A percentile compares a stretch with the other conserved stretches of the same genome.
Conservation (phyloP, 2,888 invertebrate species). For the Patella pellucida region DNA sequence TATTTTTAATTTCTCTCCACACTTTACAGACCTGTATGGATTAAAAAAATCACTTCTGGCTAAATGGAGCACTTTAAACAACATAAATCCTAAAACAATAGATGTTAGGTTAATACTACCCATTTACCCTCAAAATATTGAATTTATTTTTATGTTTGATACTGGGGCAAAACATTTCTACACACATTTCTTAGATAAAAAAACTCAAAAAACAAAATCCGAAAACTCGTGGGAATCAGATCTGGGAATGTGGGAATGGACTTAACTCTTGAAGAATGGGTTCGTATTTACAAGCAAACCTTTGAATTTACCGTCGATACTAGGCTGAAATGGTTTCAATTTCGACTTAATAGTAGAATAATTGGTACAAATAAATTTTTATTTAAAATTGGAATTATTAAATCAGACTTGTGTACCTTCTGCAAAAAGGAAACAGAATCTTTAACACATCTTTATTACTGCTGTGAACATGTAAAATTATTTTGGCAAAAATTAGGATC, state of each 20-base stretch:
- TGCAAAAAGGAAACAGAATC: neutral
- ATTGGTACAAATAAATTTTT: neutral
- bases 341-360: neutral
- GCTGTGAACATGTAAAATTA: neutral
- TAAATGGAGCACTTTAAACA: neutral
- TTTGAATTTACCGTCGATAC: neutral
- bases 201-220: neutral
- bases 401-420: neutral
- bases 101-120: neutral
- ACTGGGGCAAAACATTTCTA: neutral
- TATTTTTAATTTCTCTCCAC: neutral
- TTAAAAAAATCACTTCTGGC: conserved; percentile 1
- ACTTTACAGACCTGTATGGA: neutral
- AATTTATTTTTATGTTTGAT: neutral
- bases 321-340: neutral
- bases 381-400: neutral
- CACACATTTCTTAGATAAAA: neutral
- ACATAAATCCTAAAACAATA: neutral
- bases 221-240: neutral
- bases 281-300: neutral
- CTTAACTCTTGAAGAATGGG: neutral
- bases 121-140: neutral
- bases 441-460: neutral
- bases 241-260: neutral
- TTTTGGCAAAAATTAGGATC: neutral